Evolutionary conservation across 1,140 invertebrate genomes (phyloP).

Genomic region (Linepithema humile): DNA sequence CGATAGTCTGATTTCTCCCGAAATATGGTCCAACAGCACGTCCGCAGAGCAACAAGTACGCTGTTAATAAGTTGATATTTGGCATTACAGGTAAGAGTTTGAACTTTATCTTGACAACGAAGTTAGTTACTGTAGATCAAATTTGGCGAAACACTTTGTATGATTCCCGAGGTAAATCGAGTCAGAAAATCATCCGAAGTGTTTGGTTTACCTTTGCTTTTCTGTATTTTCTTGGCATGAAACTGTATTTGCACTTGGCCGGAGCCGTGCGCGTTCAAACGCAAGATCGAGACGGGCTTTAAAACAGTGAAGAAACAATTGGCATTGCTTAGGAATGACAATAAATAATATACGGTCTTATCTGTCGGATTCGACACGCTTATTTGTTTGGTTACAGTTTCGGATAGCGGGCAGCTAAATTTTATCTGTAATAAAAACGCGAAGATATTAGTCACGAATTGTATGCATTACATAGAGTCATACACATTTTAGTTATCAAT

Average conservation of each 20-base stretch:
- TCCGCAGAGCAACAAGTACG: constrained; percentile 77
- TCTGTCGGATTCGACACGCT: constrained; percentile 62
- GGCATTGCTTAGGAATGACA: constrained; percentile 61
- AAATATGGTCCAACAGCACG: constrained; percentile 70
- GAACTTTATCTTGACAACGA: not conserved
- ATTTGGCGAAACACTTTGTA: no score
- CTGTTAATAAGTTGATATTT: constrained; percentile 34
- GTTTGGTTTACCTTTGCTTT: constrained; percentile 49
- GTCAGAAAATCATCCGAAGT: not conserved
- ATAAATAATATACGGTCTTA: constrained; percentile 64
- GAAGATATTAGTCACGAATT: not conserved
- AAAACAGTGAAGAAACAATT: constrained; percentile 42
- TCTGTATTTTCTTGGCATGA: constrained; percentile 68
- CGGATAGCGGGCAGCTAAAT: constrained; percentile 63
- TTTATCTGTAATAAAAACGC: constrained; percentile 40
- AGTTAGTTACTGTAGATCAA: no score
- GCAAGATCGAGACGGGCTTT: not conserved
- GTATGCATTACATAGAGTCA: not conserved
- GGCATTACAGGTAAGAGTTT: not conserved
- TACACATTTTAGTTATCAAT: not conserved
- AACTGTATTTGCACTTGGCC: constrained; percentile 59
- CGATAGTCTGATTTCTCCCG: constrained; percentile 71
- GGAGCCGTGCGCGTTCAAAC: constrained; percentile 19
- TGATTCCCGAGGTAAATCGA: no score
- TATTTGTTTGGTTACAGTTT: constrained; percentile 53